A percentile compares a stretch with the other conserved stretches of the same genome.
These are phyloP conservation scores for Cephus pygmeus DNA, from an alignment of 2,888 invertebrate genomes.

Conservation along the genomic window DNA sequence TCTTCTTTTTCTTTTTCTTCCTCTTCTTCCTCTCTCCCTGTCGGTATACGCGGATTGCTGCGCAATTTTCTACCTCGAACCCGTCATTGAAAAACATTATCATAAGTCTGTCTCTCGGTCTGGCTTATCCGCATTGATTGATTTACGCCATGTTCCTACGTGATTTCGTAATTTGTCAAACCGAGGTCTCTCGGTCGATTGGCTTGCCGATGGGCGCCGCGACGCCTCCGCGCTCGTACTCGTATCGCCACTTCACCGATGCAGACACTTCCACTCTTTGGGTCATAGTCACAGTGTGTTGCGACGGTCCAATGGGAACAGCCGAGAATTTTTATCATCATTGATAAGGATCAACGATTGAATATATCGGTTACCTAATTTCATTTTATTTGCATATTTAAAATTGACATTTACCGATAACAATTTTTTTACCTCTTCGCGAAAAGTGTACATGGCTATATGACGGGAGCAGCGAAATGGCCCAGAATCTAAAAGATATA, in stretches of 20 bases:
- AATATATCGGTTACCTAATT: not conserved
- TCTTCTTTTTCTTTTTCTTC: not conserved
- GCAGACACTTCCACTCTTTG: not conserved
- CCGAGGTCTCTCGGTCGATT: conserved; percentile 34
- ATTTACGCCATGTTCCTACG: conserved; percentile 37
- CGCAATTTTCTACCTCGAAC: conserved; percentile 31
- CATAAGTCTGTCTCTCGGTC: conserved; percentile 23
- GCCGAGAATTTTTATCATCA: not conserved
- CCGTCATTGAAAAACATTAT: conserved; percentile 16
- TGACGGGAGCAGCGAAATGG: too few species aligned
- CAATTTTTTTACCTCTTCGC: too few species aligned
- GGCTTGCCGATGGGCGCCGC: conserved; percentile 3
- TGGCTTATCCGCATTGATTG: conserved; percentile 33
- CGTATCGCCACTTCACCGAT: not conserved
- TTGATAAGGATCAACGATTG: not conserved
- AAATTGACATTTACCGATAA: not conserved
- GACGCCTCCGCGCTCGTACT: conserved; percentile 8
- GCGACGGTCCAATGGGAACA: not conserved
- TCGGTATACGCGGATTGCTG: conserved; percentile 20
- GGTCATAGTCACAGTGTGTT: not conserved
- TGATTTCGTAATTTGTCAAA: conserved; percentile 25
- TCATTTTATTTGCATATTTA: not conserved
- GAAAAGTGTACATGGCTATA: too few species aligned
- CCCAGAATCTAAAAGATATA: not conserved
- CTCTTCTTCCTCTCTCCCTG: not conserved